A percentile compares a stretch with the other conserved stretches of the same genome.
Evolutionary conservation across 2,888 invertebrate species (phyloP).

Genomic region (Ectropis crepuscularia): DNA sequence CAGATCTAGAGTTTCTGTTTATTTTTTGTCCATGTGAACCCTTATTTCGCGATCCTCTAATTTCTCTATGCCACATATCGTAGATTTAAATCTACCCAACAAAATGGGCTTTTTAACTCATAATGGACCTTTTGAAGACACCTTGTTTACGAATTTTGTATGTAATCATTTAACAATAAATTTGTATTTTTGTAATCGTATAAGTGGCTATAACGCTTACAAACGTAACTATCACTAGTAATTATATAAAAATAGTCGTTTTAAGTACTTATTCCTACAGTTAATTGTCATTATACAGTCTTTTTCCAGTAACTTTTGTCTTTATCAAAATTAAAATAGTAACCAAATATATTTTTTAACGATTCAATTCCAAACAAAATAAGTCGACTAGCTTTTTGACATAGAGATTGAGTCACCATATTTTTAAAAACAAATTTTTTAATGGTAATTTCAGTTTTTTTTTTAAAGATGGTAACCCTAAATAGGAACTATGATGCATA

Average conservation of each 20-base stretch:
- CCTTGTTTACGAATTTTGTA: no score
- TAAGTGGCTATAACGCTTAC: conserved; percentile 17
- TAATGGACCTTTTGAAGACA: no score
- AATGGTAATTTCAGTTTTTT: neutral
- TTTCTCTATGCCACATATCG: no score
- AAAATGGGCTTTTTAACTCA: no score
- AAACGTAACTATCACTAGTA: conserved; percentile 21
- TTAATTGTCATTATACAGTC: conserved; percentile 65
- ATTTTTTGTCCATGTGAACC: no score
- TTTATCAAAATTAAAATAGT: conserved; percentile 45
- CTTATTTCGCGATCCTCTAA: no score
- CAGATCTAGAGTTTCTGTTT: no score
- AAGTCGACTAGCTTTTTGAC: conserved; percentile 21
- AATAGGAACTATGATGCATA: conserved; percentile 13
- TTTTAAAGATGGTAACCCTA: conserved; percentile 5
- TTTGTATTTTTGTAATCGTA: neutral
- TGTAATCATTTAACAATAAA: neutral
- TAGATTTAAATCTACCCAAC: no score
- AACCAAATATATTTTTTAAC: conserved; percentile 13
- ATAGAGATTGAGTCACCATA: neutral
- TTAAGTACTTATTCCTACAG: conserved; percentile 28
- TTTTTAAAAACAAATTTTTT: neutral
- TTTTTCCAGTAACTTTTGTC: conserved; percentile 67
- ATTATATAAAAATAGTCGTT: neutral
- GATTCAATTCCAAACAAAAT: conserved; percentile 1